Base-by-base conservation (phyloP, 2,888 invertebrate species). In the Germaria angustata region DNA sequence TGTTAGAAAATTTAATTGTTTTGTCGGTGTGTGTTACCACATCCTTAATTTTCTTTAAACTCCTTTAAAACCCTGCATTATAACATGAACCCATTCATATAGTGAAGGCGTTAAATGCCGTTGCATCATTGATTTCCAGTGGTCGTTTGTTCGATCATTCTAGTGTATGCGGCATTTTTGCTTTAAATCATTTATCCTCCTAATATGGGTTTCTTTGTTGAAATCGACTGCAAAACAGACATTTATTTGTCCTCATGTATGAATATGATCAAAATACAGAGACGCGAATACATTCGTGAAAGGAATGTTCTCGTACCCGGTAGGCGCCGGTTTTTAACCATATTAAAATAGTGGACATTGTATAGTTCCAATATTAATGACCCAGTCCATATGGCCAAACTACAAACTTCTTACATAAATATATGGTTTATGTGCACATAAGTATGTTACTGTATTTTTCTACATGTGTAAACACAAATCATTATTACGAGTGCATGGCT, bases 161-260 rank as follows among this genome's bases (percentile, higher is more conserved):
- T 36, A 46, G 61, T 41, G 34, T 69, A 72, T 84, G 87, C 88
- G 87, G 89, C 88, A 88, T 88, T 89, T 88, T 86, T 85, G 84
- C 86, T 87, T 87, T 88, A 86, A 87, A 87, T 85, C 86, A 86
- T 84, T 84, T 86, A 85, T 81, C 87, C 89, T 86, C 89, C 89
- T 85, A 88, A 88, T 88, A 88, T 87, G 89, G 89, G 84, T 85
- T 81, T 81, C 81, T 85, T 69, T 65, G 57, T 39, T 41, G 22
- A 71, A 73, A 73, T 57, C 69, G 41, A 7, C 49, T 20, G 28
- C 34, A 17, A 61, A 32, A 39, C 53, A 46, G 22, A 28, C 55
- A 59, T 36, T 17, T 49, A 32, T 51, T 71, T 46, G 46, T 57
- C 22, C 75, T 68, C 36, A 44, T 46, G 57, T 46, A 75, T 76